phyloP scores from a whole-genome alignment of 2,888 invertebrate species.

The Drosophila putrida region DNA sequence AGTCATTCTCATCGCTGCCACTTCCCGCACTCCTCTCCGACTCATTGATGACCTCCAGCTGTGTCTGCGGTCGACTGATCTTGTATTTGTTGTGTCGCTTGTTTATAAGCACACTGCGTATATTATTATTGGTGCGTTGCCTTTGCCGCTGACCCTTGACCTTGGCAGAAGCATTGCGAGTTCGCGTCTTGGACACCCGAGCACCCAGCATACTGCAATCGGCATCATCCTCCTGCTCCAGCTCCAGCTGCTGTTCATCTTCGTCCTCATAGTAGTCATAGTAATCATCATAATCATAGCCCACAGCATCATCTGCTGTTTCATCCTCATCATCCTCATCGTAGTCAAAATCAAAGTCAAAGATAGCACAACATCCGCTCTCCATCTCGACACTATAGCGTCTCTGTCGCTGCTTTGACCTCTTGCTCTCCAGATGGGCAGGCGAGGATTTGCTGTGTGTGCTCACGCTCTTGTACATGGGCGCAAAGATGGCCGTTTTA shows the following conservation, averaged over 20 bases:
- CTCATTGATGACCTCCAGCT: constrained; percentile 85
- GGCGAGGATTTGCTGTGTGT: constrained; percentile 56
- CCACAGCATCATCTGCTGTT: constrained; percentile 58
- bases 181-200: constrained; percentile 26
- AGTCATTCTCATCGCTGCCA: constrained; percentile 85
- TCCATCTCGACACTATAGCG: constrained; percentile 66
- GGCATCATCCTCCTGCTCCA: constrained; percentile 61
- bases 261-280: constrained; percentile 75
- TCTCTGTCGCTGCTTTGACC: constrained; percentile 46
- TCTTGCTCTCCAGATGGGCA: constrained; percentile 47
- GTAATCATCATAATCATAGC: constrained; percentile 70
- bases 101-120: constrained; percentile 82
- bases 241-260: constrained; percentile 64
- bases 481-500: constrained; percentile 77
- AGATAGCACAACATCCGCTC: constrained; percentile 81
- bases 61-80: constrained; percentile 81
- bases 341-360: constrained; percentile 78
- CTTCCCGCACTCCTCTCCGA: constrained; percentile 84
- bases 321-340: constrained; percentile 75
- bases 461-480: constrained; percentile 70
- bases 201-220: constrained; percentile 82
- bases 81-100: constrained; percentile 84
- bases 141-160: constrained; percentile 60
- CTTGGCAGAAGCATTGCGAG: constrained; percentile 30
- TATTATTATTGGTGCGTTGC: constrained; percentile 80